Evolutionary conservation across 2,113 vertebrate genomes (phyloP).

Genomic region (Myotis davidii): DNA sequence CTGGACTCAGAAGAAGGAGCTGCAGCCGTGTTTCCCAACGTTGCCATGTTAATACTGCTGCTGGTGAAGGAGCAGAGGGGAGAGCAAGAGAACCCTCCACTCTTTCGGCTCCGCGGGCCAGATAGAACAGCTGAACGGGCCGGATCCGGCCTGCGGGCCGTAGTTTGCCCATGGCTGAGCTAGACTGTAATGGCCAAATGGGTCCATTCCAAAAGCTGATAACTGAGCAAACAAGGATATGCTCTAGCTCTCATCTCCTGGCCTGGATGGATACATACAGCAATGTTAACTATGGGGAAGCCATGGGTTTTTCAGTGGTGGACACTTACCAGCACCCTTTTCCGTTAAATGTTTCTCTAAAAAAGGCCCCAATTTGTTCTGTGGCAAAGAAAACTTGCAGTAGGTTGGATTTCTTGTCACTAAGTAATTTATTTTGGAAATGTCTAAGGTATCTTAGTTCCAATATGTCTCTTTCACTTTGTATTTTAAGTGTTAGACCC

Average conservation of each 20-base stretch:
- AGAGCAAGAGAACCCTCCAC: no score
- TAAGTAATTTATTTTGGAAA: not conserved
- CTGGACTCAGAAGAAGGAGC: no score
- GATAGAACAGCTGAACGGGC: no score
- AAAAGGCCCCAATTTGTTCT: not conserved
- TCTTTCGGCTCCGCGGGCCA: no score
- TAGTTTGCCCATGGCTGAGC: no score
- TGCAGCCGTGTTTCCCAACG: no score
- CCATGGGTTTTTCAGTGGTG: not conserved
- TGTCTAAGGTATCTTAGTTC: not conserved
- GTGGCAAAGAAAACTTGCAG: not conserved
- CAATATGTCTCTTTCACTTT: not conserved
- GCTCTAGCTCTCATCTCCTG: not conserved
- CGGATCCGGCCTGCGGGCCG: no score
- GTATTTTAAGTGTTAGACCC: not conserved
- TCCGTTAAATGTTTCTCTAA: not conserved
- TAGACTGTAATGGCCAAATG: not conserved
- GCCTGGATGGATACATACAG: fast-evolving
- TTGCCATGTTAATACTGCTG: no score
- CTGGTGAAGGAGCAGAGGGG: no score
- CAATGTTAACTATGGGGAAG: not conserved
- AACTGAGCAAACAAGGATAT: not conserved
- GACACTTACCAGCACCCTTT: not conserved
- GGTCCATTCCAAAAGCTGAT: not conserved
- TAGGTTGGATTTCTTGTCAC: not conserved